Evolutionary conservation across 2,888 invertebrate genomes (phyloP), one percentile per base, ranked within the genome.

Genomic region (Spilosoma lubricipeda): DNA sequence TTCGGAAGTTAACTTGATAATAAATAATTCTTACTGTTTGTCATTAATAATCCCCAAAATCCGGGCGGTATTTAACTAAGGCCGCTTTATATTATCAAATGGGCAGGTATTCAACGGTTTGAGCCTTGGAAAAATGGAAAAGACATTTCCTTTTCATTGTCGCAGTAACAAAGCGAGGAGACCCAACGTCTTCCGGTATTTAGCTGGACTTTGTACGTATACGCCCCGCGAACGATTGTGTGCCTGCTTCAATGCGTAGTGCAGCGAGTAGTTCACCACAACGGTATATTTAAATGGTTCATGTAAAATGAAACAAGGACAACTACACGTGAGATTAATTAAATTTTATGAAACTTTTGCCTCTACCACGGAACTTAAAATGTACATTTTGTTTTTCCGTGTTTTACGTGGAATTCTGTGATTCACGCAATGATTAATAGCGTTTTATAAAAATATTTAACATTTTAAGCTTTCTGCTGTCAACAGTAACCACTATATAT

Each of bases 101-200:
- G 81, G 79, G 80, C 84, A 85, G 77, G 86, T 85, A 85, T 86
- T 88, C 86, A 86, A 80, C 84, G 82, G 84, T 82, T 86, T 82
- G 87, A 89, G 86, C 75, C 81, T 87, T 84, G 87, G 87, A 87
- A 89, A 90, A 90, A 89, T 90, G 88, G 90, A 88, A 90, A 80
- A 91, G 90, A 90, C 89, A 90, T 91, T 91, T 91, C 90, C 90
- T 87, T 88, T 88, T 88, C 86, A 91, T 89, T 92, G 91, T 92
- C 87, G 85, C 86, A 85, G 89, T 90, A 91, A 93, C 93, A 92
- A 93, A 90, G 90, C 88, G 82, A 88, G 86, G 89, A 89, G 90
- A 86, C 88, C 90, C 90, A 88, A 82, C 89, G 84, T 87, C 90
- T 91, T 92, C 92, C 92, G 91, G 90, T 88, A 89, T 92, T 93